These are phyloP conservation scores for Nothura maculosa DNA, from an alignment of 2,797 vertebrate genomes.

Conservation along the genomic window DNA sequence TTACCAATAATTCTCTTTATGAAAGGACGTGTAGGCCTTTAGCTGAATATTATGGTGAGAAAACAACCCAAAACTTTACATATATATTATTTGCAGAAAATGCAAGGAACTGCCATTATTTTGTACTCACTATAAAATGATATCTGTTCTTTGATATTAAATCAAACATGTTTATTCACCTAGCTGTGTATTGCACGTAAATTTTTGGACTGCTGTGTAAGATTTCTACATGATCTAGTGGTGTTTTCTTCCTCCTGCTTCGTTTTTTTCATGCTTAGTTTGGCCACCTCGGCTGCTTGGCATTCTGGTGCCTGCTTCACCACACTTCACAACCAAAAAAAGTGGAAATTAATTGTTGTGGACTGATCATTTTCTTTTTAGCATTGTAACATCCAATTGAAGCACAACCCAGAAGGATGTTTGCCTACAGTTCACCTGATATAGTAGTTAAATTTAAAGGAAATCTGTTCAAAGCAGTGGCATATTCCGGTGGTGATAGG, in stretches of 20 bases:
- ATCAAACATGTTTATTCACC: neutral
- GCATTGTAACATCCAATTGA: neutral
- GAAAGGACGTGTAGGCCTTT: neutral
- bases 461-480: neutral
- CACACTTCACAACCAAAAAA: constrained; percentile 23
- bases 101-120: neutral
- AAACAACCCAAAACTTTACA: neutral
- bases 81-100: neutral
- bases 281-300: constrained; percentile 17
- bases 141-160: neutral
- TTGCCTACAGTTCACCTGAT: neutral
- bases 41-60: neutral
- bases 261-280: constrained; percentile 4
- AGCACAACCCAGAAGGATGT: neutral
- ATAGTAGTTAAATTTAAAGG: neutral
- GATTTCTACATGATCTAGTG: neutral
- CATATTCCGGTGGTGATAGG: neutral
- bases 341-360: neutral
- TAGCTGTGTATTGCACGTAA: neutral
- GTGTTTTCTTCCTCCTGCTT: constrained; percentile 11
- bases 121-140: neutral
- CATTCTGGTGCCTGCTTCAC: constrained; percentile 4
- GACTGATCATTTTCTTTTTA: constrained; percentile 16
- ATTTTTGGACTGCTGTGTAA: neutral
- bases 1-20: neutral